Evolutionary conservation across 2,888 invertebrate genomes (phyloP).

Genomic region (Helicoverpa assulta): DNA sequence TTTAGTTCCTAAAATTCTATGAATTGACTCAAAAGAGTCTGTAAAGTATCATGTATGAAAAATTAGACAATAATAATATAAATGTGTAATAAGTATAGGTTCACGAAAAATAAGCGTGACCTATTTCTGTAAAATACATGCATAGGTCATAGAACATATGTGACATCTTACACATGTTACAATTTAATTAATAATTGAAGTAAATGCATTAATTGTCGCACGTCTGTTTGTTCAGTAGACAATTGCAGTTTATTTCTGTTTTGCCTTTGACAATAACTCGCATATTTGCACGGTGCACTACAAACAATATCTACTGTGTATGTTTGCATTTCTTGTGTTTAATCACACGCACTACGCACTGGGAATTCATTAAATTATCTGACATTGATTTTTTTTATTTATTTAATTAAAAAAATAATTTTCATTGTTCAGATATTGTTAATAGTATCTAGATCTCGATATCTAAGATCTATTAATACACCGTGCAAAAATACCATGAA

Average conservation of each 20-base stretch:
- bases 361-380: not conserved
- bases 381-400: not conserved
- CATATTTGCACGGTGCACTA: constrained; percentile 14
- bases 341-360: not conserved
- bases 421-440: not conserved
- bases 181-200: constrained; percentile 3
- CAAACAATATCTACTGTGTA: not conserved
- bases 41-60: not conserved
- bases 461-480: not conserved
- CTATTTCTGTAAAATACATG: not conserved
- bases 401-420: not conserved
- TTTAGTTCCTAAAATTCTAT: too few relatives aligned
- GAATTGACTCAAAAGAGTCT: not conserved
- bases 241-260: constrained; percentile 19
- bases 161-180: not conserved
- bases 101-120: too few relatives aligned
- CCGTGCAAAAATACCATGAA: not conserved
- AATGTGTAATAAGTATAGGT: not conserved
- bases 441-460: too few relatives aligned
- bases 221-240: constrained; percentile 8
- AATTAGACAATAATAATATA: not conserved
- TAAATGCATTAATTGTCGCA: not conserved
- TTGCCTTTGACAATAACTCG: constrained; percentile 9
- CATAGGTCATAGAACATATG: not conserved
- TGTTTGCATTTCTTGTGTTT: constrained; percentile 15